A percentile compares a stretch with the other conserved stretches of the same genome.
Conservation (phyloP, 2,113 vertebrate genomes). For the Thymallus thymallus region DNA sequence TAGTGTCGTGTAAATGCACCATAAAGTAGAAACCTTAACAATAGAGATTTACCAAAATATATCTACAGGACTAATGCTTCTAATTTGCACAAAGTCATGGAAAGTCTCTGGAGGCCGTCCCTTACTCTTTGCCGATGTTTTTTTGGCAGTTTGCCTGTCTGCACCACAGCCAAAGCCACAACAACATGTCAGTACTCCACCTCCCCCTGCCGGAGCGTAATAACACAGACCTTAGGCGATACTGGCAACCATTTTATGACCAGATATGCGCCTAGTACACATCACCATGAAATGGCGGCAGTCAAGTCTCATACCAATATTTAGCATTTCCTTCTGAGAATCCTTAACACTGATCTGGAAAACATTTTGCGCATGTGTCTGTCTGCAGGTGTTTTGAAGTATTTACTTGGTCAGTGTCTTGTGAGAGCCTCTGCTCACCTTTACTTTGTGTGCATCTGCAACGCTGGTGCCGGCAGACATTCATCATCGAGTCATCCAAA, state of each 20-base stretch:
- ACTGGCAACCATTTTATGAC: constrained; percentile 19
- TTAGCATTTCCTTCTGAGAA: neutral
- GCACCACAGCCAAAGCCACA: neutral
- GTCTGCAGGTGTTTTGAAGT: neutral
- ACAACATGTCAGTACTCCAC: neutral
- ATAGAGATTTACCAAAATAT: too few species aligned
- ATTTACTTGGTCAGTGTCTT: too few species aligned
- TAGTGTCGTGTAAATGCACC: too few species aligned
- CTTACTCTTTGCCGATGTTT: neutral
- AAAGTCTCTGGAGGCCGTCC: neutral
- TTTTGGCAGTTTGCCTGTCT: constrained; percentile 11
- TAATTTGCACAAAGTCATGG: neutral
- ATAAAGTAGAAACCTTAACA: too few species aligned
- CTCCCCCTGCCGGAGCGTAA: constrained; percentile 19
- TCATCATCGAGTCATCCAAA: neutral
- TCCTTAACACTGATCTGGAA: neutral
- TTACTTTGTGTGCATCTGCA: neutral
- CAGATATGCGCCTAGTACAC: neutral
- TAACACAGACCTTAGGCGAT: neutral
- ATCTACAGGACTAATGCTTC: too few species aligned
- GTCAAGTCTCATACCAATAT: neutral
- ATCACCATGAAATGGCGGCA: constrained; percentile 6
- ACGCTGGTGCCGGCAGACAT: neutral
- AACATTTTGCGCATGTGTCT: neutral
- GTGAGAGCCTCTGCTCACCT: too few species aligned